Percentiles rank a stretch among this genome's conserved stretches.
Evolutionary conservation across 2,888 invertebrate genomes (phyloP).

Genomic region (Oscheius onirici): DNA sequence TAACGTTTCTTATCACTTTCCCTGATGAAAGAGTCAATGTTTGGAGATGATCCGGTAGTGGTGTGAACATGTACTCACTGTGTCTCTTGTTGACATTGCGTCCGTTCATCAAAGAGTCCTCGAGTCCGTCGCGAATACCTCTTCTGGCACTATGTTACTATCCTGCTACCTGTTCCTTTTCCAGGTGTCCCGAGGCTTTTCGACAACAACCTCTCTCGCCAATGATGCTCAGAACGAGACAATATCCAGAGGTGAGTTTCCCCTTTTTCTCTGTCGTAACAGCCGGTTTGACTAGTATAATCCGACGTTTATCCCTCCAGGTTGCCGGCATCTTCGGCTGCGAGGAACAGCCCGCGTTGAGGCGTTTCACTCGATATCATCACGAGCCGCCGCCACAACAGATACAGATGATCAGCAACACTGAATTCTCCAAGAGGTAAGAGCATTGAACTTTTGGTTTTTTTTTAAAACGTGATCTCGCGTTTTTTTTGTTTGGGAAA

Average conservation of each 20-base stretch:
- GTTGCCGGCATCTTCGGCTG: slow-evolving; percentile 52
- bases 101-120: slow-evolving; percentile 24
- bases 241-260: slow-evolving; percentile 53
- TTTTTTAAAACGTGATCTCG: no score
- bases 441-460: neutral
- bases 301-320: slow-evolving; percentile 32
- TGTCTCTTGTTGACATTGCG: slow-evolving; percentile 16
- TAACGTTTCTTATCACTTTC: no score
- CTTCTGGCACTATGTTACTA: slow-evolving; percentile 9
- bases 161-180: slow-evolving; percentile 2
- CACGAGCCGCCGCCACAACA: slow-evolving; percentile 2
- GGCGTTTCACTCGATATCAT: slow-evolving; percentile 48
- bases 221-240: slow-evolving; percentile 53
- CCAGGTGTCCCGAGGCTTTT: slow-evolving; percentile 30
- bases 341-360: slow-evolving; percentile 49
- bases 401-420: slow-evolving; percentile 1
- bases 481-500: neutral
- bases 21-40: no score
- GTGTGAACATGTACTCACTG: slow-evolving; percentile 13
- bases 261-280: neutral
- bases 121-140: neutral
- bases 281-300: slow-evolving; percentile 15
- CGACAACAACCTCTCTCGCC: slow-evolving; percentile 28
- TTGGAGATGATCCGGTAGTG: no score
- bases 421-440: slow-evolving; percentile 36